Base-by-base conservation (phyloP, 2,797 vertebrate genomes). In the Echeneis naucrates region DNA sequence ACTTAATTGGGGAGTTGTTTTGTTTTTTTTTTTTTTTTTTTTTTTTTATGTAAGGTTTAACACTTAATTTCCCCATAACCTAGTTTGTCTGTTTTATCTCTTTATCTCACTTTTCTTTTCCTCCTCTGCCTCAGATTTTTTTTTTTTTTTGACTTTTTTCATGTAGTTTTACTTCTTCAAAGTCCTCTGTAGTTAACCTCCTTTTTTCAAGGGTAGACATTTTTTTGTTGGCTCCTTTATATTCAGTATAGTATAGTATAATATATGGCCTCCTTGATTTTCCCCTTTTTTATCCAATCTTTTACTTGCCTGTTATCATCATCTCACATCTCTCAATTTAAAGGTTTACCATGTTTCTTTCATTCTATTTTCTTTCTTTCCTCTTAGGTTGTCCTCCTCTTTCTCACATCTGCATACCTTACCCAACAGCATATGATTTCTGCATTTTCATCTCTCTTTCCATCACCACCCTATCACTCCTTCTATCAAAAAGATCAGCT, bases 1-100 rank as follows among this genome's bases (percentile, higher is more conserved):
- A 58, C 72, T 84, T 86, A 79, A 87, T 88, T 84, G 44, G 75
- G 61, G n/a, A 54, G 1, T 19, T 9, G 8, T 44, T 44, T 13
- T 40, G 63, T 80, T 51, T 24, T 45, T 7, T 26, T 14, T 6
- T 40, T 40, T 38, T 40, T 63, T 80, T 52, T 42, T 40, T 42
- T 63, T 80, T 51, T 24, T 45, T 8, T 26, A 14, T 2, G 2
- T 44, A 27, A 27, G 32, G 4, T 81, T 81, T 58, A 64, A 63
- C 27, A 61, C 50, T 73, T 75, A 54, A 59, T 84, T 81, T 67
- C 53, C 8, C 35, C n/a, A n/a, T 76, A 85, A 78, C 66, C 75
- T 75, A 84, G 45, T 84, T 89, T 74, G 21, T 47, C 52, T 59
- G 0, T 68, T 17, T 40, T 0, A 11, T 16, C 19, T 42, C 7